Evolutionary conservation across 35 echinoderm and acorn worm genomes (phyloP).

Genomic region (Heliocidaris erythrogramma): DNA sequence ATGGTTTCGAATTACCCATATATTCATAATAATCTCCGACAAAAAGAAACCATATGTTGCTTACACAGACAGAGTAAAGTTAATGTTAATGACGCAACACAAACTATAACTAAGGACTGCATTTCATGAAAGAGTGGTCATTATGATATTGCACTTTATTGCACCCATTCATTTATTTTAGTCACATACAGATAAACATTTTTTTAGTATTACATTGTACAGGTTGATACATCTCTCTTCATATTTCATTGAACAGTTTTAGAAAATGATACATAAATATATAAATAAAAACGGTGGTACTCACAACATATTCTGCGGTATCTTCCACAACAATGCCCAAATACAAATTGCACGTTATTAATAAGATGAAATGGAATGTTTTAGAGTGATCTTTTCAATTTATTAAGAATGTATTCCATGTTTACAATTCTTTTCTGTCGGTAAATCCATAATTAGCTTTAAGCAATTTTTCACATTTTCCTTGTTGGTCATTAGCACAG

Average conservation of each 20-base stretch:
- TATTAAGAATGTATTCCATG: too few relatives aligned
- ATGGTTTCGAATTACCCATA: too few relatives aligned
- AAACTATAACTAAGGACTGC: background rate
- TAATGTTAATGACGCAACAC: background rate
- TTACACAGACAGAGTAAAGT: background rate
- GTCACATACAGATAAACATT: background rate
- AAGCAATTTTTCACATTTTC: too few relatives aligned
- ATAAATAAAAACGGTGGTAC: background rate
- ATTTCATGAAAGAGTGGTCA: background rate
- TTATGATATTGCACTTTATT: slow-evolving; percentile 19
- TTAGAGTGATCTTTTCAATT: background rate
- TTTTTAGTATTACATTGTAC: background rate
- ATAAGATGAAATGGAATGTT: background rate
- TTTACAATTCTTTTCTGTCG: too few relatives aligned
- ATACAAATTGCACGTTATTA: background rate
- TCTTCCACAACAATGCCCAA: background rate
- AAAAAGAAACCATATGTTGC: too few relatives aligned
- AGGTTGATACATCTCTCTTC: background rate
- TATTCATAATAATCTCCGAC: too few relatives aligned
- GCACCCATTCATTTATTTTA: background rate
- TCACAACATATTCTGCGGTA: background rate
- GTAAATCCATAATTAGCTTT: too few relatives aligned
- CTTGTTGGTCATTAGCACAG: too few relatives aligned
- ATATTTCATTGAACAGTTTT: background rate
- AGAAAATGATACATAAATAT: background rate